Evolutionary conservation across 2,888 invertebrate species (phyloP).

Genomic region (Acanthosepion pharaonis): DNA sequence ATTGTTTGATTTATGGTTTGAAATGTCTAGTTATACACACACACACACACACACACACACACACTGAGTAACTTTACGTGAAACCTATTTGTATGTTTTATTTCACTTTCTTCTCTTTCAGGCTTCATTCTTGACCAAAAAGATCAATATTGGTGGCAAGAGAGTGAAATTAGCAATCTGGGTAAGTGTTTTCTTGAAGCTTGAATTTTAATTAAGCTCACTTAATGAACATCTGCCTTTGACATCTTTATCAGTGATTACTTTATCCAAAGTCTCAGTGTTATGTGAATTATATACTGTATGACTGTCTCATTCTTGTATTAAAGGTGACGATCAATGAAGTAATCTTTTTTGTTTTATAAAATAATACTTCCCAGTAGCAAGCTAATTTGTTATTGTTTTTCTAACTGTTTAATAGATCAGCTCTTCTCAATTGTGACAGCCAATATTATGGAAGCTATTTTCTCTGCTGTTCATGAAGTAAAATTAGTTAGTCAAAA

Average conservation of each 20-base stretch:
- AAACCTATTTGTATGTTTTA: too few species aligned
- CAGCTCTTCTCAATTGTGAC: background rate
- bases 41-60: too few species aligned
- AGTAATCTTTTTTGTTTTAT: background rate
- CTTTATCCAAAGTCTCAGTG: background rate
- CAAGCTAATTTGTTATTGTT: background rate
- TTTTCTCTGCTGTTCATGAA: too few species aligned
- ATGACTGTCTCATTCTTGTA: background rate
- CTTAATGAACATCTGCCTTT: background rate
- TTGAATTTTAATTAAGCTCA: background rate
- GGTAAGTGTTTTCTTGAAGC: slow-evolving; percentile 75
- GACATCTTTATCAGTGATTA: background rate
- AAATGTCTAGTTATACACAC: too few species aligned
- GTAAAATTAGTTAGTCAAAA: too few species aligned
- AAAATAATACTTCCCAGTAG: slow-evolving; percentile 44
- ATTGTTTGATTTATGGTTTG: too few species aligned
- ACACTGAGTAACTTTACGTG: too few species aligned
- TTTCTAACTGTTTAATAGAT: background rate
- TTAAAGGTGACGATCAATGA: too few species aligned
- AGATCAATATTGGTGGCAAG: slow-evolving; percentile 90
- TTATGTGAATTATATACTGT: background rate
- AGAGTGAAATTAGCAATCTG: slow-evolving; percentile 93
- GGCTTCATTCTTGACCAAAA: slow-evolving; percentile 97
- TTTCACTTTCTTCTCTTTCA: slow-evolving; percentile 73
- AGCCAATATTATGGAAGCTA: background rate